These are phyloP conservation scores for Gavia stellata DNA, from an alignment of 2,113 vertebrate species.

Conservation along the genomic window DNA sequence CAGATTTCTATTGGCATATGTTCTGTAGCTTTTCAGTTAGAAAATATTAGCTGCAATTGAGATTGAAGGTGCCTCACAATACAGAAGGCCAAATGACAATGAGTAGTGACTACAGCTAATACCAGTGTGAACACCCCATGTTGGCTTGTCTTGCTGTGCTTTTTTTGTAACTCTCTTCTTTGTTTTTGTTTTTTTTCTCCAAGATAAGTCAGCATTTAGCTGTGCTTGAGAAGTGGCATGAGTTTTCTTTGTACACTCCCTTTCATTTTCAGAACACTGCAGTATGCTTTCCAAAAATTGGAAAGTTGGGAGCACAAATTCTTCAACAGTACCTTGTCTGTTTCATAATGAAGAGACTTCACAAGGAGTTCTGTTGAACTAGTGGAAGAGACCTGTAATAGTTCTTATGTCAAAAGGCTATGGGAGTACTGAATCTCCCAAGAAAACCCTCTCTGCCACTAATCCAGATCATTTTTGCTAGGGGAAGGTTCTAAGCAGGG, in stretches of 20 bases:
- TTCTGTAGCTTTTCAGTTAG: background rate
- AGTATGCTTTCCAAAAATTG: background rate
- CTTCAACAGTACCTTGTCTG: background rate
- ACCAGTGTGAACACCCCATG: background rate
- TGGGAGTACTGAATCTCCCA: background rate
- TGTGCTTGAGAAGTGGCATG: background rate
- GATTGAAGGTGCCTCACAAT: background rate
- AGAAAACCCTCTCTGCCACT: background rate
- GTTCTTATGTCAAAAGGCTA: background rate
- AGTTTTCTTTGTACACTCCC: background rate
- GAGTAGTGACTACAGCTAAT: background rate
- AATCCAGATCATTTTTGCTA: background rate
- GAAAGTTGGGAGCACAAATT: background rate
- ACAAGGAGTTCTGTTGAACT: background rate
- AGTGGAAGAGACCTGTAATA: background rate
- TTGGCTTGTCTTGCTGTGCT: background rate
- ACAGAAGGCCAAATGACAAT: background rate
- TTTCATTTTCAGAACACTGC: background rate
- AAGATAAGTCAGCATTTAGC: background rate
- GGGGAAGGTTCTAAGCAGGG: background rate
- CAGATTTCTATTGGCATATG: background rate
- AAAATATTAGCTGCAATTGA: background rate
- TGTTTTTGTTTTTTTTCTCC: background rate
- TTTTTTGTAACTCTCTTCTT: background rate
- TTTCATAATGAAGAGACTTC: background rate